Conservation (phyloP, 2,797 vertebrate species). For the Schizopygopsis malacanthus region DNA sequence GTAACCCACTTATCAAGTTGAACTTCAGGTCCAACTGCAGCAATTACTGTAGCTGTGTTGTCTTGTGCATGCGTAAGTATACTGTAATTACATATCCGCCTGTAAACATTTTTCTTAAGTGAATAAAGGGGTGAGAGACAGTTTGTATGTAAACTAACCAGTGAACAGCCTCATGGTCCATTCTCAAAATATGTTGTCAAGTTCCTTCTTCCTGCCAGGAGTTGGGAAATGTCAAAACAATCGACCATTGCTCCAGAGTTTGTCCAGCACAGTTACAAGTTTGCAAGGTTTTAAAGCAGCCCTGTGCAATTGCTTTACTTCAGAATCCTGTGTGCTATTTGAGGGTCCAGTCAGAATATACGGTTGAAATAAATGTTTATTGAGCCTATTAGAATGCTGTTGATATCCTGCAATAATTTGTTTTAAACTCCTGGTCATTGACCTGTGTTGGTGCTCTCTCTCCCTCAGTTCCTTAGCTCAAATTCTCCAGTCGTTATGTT, state of each 20-base stretch:
- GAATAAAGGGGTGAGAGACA: not conserved
- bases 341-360: conserved; percentile 26
- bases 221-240: conserved; percentile 57
- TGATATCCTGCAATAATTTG: conserved; percentile 21
- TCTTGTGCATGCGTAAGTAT: too few species aligned
- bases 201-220: not conserved
- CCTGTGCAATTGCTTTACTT: not conserved
- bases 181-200: conserved; percentile 54
- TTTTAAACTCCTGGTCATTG: conserved; percentile 18
- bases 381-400: conserved; percentile 36
- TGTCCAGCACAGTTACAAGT: conserved; percentile 46
- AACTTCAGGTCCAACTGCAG: not conserved
- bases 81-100: not conserved
- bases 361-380: conserved; percentile 45
- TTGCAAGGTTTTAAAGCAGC: conserved; percentile 52
- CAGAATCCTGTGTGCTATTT: conserved; percentile 6
- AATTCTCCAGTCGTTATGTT: conserved; percentile 17
- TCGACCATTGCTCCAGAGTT: conserved; percentile 59
- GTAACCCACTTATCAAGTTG: not conserved
- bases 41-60: not conserved
- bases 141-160: not conserved
- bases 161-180: conserved; percentile 33
- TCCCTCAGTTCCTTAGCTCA: not conserved
- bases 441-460: conserved; percentile 2
- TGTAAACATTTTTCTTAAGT: not conserved